phyloP scores from a whole-genome alignment of 2,113 vertebrate species.

The Plectropomus leopardus region DNA sequence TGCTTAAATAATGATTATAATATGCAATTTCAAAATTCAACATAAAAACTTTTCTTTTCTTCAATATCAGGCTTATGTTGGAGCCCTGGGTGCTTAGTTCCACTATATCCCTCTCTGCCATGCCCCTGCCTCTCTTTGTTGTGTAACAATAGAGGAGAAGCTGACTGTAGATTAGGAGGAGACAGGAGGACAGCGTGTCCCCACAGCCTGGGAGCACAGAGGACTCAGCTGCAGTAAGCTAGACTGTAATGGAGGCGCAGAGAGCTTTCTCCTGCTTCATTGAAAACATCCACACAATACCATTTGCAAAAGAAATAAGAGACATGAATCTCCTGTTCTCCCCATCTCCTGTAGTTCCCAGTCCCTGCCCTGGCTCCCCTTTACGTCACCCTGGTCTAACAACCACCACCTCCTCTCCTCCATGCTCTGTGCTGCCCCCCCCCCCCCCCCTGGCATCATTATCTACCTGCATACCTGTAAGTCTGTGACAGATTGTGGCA shows the following conservation, averaged over 20 bases:
- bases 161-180: no score
- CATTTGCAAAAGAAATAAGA: constrained; percentile 60
- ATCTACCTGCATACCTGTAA: constrained; percentile 18
- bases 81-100: no score
- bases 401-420: background rate
- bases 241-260: constrained; percentile 49
- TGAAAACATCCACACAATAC: constrained; percentile 55
- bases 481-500: constrained; percentile 12
- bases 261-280: constrained; percentile 49
- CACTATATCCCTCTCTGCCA: background rate
- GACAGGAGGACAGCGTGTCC: constrained; percentile 13
- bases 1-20: no score
- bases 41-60: no score
- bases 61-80: no score
- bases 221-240: constrained; percentile 53
- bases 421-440: constrained; percentile 3
- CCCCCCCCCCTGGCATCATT: constrained; percentile 5
- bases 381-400: background rate
- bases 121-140: background rate
- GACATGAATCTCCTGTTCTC: constrained; percentile 61
- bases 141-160: background rate
- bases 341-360: constrained; percentile 2
- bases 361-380: background rate
- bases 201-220: constrained; percentile 15
- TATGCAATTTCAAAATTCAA: no score